These are phyloP conservation scores for Atherinomorus stipes DNA, from an alignment of 2,113 vertebrate species.

Conservation along the genomic window DNA sequence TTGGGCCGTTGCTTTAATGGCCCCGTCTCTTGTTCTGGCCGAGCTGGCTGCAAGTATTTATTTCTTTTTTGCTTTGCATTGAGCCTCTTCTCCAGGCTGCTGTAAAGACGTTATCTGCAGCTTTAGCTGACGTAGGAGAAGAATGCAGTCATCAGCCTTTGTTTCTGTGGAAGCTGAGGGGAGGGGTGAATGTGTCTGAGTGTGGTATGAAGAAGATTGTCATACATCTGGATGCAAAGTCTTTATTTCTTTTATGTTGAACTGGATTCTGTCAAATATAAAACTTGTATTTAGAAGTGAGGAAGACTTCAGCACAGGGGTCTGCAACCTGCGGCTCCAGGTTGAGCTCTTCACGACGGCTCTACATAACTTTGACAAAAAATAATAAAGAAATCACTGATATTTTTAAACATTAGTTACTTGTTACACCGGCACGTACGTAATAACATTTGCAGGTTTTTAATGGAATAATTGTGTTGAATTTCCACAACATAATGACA, in stretches of 20 bases:
- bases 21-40: conserved; percentile 44
- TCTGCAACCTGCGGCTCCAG: no score
- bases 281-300: not conserved
- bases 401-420: no score
- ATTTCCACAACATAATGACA: no score
- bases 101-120: conserved; percentile 73
- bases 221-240: not conserved
- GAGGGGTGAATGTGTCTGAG: not conserved
- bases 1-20: conserved; percentile 12
- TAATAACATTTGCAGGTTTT: no score
- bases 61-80: conserved; percentile 44
- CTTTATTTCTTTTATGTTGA: no score
- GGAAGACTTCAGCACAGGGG: no score
- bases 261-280: no score
- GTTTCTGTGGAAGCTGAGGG: conserved; percentile 54
- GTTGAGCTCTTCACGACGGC: no score
- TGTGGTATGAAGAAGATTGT: conserved; percentile 1
- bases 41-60: conserved; percentile 56
- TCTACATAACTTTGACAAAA: no score
- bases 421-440: no score
- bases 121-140: conserved; percentile 59
- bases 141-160: conserved; percentile 74
- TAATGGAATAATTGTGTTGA: no score
- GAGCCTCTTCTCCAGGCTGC: conserved; percentile 33
- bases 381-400: no score